A percentile compares a stretch with the other conserved stretches of the same genome.
Conservation (phyloP, 2,113 vertebrate genomes). For the Grantiella picta region DNA sequence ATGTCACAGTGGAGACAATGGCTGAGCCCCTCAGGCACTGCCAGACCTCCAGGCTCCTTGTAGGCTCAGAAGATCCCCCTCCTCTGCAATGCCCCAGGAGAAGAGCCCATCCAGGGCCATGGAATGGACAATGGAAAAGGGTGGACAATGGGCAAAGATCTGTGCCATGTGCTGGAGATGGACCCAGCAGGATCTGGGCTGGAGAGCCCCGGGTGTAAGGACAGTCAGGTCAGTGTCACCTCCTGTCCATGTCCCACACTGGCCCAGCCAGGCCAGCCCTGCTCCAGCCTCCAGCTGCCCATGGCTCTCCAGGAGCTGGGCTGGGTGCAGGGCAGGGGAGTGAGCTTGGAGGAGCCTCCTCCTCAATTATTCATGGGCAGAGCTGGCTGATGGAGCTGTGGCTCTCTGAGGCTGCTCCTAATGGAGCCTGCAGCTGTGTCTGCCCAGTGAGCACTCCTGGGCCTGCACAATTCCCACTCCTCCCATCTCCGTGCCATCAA, state of each 20-base stretch:
- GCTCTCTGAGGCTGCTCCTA: slow-evolving; percentile 13
- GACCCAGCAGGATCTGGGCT: not conserved
- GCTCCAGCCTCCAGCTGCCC: no score
- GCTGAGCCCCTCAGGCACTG: not conserved
- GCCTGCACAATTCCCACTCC: slow-evolving; percentile 41
- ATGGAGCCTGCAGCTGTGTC: not conserved
- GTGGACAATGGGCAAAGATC: not conserved
- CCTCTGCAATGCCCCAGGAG: not conserved
- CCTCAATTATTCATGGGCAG: slow-evolving; percentile 54
- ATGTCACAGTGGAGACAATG: not conserved
- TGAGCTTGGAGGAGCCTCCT: not conserved
- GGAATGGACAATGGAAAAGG: not conserved
- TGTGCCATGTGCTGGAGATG: not conserved
- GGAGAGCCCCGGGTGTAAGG: not conserved
- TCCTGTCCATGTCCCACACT: not conserved
- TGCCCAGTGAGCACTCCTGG: slow-evolving; percentile 27
- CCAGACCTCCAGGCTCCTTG: not conserved
- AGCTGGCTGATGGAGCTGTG: slow-evolving; percentile 2
- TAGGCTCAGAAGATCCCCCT: not conserved
- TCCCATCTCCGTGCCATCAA: not conserved
- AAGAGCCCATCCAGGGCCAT: not conserved
- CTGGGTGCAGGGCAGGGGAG: not conserved
- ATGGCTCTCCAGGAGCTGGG: not conserved
- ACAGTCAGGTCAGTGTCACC: not conserved
- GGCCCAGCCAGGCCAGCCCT: not conserved